A percentile compares a stretch with the other conserved stretches of the same genome.
Evolutionary conservation across 1,140 invertebrate species (phyloP).

Genomic region (Neuroterus valhalla): DNA sequence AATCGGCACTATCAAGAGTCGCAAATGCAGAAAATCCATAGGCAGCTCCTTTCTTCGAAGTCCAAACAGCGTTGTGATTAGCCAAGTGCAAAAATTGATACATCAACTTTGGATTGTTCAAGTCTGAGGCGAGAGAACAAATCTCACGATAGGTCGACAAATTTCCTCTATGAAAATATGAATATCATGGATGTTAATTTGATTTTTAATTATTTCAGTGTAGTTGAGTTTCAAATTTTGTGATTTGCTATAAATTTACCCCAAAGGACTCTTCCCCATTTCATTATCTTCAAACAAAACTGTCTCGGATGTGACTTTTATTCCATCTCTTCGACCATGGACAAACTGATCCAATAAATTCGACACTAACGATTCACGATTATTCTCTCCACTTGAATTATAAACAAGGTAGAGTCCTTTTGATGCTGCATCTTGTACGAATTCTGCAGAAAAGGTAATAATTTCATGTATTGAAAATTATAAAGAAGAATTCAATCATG

Average conservation of each 20-base stretch:
- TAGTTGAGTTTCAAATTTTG: no score
- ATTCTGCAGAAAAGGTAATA: constrained; percentile 75
- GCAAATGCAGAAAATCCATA: constrained; percentile 93
- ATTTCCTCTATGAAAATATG: constrained; percentile 79
- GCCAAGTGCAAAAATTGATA: constrained; percentile 97
- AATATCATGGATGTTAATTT: not conserved
- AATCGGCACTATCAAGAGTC: constrained; percentile 85
- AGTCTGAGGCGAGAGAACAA: constrained; percentile 92
- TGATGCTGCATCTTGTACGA: constrained; percentile 93
- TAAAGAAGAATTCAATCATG: not conserved
- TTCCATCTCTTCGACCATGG: constrained; percentile 82
- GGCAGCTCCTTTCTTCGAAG: constrained; percentile 93
- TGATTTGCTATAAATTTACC: constrained; percentile 81
- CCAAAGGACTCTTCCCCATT: constrained; percentile 88
- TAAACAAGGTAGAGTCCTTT: constrained; percentile 93
- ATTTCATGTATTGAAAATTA: constrained; percentile 27
- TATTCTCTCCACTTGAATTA: constrained; percentile 83
- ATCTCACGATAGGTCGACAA: constrained; percentile 95
- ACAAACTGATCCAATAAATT: constrained; percentile 88
- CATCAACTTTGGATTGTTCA: constrained; percentile 95
- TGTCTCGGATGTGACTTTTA: constrained; percentile 86
- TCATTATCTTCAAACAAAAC: constrained; percentile 92
- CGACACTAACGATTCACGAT: constrained; percentile 83
- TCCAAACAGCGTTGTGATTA: constrained; percentile 95
- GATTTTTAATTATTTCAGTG: constrained; percentile 23